Evolutionary conservation across 2,113 vertebrate genomes (phyloP).

Genomic region (Phoxinus phoxinus): DNA sequence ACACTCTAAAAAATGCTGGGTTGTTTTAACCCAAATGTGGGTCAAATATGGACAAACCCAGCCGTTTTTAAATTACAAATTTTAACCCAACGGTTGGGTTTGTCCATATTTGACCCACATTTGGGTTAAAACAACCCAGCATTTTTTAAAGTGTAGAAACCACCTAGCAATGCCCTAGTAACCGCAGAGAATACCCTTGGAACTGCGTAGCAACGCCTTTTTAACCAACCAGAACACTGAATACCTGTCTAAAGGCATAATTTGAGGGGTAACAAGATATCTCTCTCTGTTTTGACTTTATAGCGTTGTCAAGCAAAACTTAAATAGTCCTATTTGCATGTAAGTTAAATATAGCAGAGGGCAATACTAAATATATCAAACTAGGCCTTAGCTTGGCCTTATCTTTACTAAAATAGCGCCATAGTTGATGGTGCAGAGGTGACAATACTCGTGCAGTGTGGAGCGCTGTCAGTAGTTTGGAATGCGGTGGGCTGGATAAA

Average conservation of each 20-base stretch:
- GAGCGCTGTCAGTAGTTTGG: constrained; percentile 30
- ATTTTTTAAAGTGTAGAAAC: too few relatives aligned
- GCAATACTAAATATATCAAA: constrained; percentile 67
- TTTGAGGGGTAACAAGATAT: neutral
- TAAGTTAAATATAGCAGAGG: constrained; percentile 63
- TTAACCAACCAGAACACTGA: neutral
- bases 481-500: constrained; percentile 34
- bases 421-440: constrained; percentile 66
- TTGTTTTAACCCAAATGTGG: too few relatives aligned
- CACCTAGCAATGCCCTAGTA: neutral
- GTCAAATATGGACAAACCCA: too few relatives aligned
- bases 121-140: too few relatives aligned
- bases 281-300: neutral
- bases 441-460: constrained; percentile 62
- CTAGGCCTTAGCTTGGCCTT: constrained; percentile 46
- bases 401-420: constrained; percentile 65
- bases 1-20: too few relatives aligned
- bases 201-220: neutral
- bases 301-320: neutral
- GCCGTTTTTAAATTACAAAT: too few relatives aligned
- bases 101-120: too few relatives aligned
- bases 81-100: too few relatives aligned
- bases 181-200: neutral
- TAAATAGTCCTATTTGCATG: constrained; percentile 18
- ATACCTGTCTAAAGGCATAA: neutral